Evolutionary conservation across 2,888 invertebrate genomes (phyloP), one percentile per base, ranked within the genome.

Genomic region (Phlogophora meticulosa): DNA sequence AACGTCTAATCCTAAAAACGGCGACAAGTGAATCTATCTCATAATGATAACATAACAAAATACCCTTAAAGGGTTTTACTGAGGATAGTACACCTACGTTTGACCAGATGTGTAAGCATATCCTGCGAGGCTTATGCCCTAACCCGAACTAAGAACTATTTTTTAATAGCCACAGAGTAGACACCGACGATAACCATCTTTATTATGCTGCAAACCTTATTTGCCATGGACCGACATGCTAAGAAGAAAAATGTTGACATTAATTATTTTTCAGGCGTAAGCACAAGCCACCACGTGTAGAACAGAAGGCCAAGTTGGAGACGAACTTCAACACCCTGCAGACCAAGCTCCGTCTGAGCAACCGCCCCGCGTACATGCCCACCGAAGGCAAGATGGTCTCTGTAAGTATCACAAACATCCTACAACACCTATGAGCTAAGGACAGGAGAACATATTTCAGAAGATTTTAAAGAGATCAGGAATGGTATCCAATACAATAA

Each of bases 271-370:
- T n/a, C 80, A 94, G 96, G 92, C 98, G 99, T 93, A 98, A 98
- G 94, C 99, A 99, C 96, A 99, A 99, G 96, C 99, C 99, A 68
- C 99, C 99, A 87, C 98, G 99, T 92, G 99, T 99, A 80, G 99
- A 99, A 94, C 99, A 99, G 95, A 99, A 99, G 94, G 99, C 99
- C 87, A 98, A 99, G 94, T 97, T 99, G 89, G 99, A 99, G 96
- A 99, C 99, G 85, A 99, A 99, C 95, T 99, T 99, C 96, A 99
- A 99, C 96, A 99, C 99, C 69, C 96, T 99, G 88, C 99, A 99
- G 96, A 99, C 99, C 77, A 99, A 99, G 91, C 96, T 99, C 89
- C 97, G 99, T 89, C 96, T 99, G 84, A 99, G 99, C 91, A 99
- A 99, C 96, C 97, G 99, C 89, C 99, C 99, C 63, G 99, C 99